Base-by-base conservation (phyloP, 2,113 vertebrate species). In the Ceyx margarethae region DNA sequence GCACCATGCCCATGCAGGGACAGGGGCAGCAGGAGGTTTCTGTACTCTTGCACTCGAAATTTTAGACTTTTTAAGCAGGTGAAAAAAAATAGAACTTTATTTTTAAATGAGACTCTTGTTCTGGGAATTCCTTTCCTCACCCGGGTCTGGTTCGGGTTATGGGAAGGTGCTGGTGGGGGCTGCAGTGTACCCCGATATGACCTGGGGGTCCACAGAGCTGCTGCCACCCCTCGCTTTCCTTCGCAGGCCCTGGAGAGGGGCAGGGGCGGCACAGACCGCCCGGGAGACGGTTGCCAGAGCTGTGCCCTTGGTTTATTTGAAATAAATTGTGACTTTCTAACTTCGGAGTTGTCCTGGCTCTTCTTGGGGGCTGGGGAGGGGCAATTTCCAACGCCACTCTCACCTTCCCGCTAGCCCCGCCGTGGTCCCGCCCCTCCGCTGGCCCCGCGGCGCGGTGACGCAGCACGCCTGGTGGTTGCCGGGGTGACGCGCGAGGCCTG, bases 321-420 rank as follows among this genome's bases (percentile, higher is more conserved):
- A 98, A 98, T 97, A 98, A 98, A 97, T 81, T 77, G 93, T 96
- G 95, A 96, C 87, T 97, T 98, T 97, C 94, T 97, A 94, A 96
- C 96, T 93, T 86, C 65, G 90, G 94, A 93, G 25, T 33, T 51
- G 78, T 90, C 71, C 68, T 6, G 75, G 65, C 89, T 96, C 28
- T 95, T 95, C 15, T 96, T 54, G 50, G 11, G 23, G 23, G 9
- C 13, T 3, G 33, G 25, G 13, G 26, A 11, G n/a, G 48, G 18
- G 21, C 35, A 21, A 16, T 12, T 15, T 57, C 18, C 33, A 12
- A 15, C 11, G 17, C 37, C 37, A 4, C 37, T 3, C 35, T 35
- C 58, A 15, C 33, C 37, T 35, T 25, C 58, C 33, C n/a, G n/a
- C 57, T 22, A 13, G 13, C 37, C 37, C 37, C 37, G 37, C 37